These are phyloP conservation scores for Odontomachus brunneus DNA, from an alignment of 1,140 invertebrate genomes.

Conservation along the genomic window DNA sequence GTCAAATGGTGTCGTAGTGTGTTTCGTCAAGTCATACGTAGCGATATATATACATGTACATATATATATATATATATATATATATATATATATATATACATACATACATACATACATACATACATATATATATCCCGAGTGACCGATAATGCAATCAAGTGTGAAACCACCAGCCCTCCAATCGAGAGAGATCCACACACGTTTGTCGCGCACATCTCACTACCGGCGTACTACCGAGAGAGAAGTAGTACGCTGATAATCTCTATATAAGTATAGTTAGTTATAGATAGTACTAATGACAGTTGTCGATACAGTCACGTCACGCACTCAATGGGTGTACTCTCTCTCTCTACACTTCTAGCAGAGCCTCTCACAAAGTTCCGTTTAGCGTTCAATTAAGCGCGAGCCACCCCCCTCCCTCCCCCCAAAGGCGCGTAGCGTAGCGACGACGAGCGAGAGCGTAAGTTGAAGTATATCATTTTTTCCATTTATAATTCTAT, in stretches of 20 bases:
- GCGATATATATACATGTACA: too few relatives aligned
- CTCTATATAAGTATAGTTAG: slow-evolving; percentile 30
- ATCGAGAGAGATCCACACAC: slow-evolving; percentile 7
- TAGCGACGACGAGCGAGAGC: slow-evolving; percentile 41
- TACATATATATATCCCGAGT: background rate
- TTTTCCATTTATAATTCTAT: slow-evolving; percentile 12
- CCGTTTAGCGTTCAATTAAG: slow-evolving; percentile 38
- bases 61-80: background rate
- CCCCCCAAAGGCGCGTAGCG: slow-evolving; percentile 23
- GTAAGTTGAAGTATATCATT: slow-evolving; percentile 33
- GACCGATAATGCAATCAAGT: slow-evolving; percentile 8
- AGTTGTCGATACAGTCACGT: background rate
- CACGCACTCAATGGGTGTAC: slow-evolving; percentile 6
- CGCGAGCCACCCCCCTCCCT: too few relatives aligned
- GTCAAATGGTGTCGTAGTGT: slow-evolving; percentile 1
- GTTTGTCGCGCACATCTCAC: background rate
- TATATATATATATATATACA: background rate
- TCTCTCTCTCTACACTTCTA: slow-evolving; percentile 17
- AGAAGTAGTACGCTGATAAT: background rate
- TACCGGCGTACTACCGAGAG: background rate
- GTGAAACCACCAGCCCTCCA: background rate
- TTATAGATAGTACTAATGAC: slow-evolving; percentile 31
- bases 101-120: too few relatives aligned
- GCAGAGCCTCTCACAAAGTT: slow-evolving; percentile 23
- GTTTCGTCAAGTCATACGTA: slow-evolving; percentile 8